Conservation (phyloP, 2,113 vertebrate genomes). For the Cnemophilus loriae region DNA sequence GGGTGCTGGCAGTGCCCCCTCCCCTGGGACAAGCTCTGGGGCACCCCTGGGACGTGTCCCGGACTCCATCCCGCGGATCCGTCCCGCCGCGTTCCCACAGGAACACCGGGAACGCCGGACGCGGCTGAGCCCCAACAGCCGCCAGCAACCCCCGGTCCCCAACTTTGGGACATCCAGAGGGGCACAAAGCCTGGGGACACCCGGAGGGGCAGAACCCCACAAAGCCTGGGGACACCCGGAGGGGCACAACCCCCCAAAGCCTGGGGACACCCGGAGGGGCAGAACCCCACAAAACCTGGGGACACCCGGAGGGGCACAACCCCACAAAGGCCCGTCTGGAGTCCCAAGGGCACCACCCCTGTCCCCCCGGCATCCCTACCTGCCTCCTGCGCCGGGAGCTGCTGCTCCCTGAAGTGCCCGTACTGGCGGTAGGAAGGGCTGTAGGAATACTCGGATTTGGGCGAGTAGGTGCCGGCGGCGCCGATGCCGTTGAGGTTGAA, state of each 20-base stretch:
- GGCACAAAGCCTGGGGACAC: neutral
- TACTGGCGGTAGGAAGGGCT: conserved; percentile 89
- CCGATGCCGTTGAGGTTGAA: conserved; percentile 90
- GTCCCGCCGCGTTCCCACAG: neutral
- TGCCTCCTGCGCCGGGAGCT: conserved; percentile 85
- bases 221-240: too few relatives aligned
- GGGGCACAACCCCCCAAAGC: neutral
- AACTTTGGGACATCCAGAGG: fast-evolving
- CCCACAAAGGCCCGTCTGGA: fast-evolving
- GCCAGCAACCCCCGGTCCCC: neutral
- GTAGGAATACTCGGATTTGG: conserved; percentile 92
- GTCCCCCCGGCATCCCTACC: conserved; percentile 68
- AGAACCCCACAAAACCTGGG: too few relatives aligned
- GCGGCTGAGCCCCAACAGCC: neutral
- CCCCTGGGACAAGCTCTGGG: fast-evolving
- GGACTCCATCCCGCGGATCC: fast-evolving
- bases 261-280: fast-evolving
- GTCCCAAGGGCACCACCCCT: fast-evolving
- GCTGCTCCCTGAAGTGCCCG: conserved; percentile 90
- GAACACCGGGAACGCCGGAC: neutral
- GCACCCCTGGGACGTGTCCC: fast-evolving
- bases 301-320: neutral
- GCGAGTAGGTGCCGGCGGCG: conserved; percentile 82
- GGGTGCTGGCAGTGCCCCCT: fast-evolving
- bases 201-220: fast-evolving